phyloP scores from a whole-genome alignment of 2,888 invertebrate genomes.

The Drosophila melanocephala region DNA sequence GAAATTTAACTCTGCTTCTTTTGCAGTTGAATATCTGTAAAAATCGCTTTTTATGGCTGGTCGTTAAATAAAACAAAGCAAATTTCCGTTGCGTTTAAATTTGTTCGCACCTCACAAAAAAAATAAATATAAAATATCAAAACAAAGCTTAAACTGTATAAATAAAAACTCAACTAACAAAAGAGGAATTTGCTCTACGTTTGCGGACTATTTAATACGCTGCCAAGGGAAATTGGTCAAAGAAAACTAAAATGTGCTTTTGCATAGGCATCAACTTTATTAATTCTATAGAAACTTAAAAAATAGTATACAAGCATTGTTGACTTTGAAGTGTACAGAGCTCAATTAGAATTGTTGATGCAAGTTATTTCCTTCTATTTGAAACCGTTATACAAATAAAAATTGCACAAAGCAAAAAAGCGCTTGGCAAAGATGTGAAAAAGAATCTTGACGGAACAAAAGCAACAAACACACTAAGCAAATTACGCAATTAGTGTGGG shows the following conservation, averaged over 20 bases:
- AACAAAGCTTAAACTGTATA: conserved; percentile 13
- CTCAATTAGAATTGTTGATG: neutral
- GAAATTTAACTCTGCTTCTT: conserved; percentile 5
- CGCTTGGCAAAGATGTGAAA: conserved; percentile 37
- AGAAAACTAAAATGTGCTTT: neutral
- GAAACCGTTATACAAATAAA: conserved; percentile 3
- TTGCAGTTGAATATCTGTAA: conserved; percentile 11
- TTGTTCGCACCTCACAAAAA: conserved; percentile 43
- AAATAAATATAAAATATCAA: neutral
- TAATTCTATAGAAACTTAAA: neutral
- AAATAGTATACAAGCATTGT: neutral
- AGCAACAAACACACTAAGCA: conserved; percentile 38
- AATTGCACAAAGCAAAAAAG: conserved; percentile 2
- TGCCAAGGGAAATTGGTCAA: neutral
- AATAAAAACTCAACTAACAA: conserved; percentile 12
- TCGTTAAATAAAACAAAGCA: conserved; percentile 25
- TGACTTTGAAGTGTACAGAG: neutral
- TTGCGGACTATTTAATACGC: conserved; percentile 9
- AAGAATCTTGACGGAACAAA: conserved; percentile 35
- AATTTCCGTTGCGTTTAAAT: conserved; percentile 35
- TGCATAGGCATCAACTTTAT: neutral
- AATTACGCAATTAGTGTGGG: conserved; percentile 63
- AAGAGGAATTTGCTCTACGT: neutral
- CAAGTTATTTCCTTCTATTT: neutral
- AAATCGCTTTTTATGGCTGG: conserved; percentile 10